Conservation (phyloP, 2,797 vertebrate genomes). For the Ptychobarbus kaznakovi region DNA sequence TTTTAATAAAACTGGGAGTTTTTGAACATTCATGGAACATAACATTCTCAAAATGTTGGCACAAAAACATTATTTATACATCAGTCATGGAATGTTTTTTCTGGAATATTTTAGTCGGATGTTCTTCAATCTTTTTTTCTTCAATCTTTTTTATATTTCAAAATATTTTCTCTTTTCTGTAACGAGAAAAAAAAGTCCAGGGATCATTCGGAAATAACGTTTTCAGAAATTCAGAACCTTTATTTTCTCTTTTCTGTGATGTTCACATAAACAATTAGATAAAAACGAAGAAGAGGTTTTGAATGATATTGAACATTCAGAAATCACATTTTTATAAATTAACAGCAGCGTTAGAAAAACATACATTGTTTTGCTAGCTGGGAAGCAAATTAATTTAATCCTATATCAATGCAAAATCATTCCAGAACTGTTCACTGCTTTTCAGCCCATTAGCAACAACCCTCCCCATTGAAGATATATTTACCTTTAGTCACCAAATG, state of each 20-base stretch:
- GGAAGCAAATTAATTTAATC: neutral
- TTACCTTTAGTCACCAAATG: neutral
- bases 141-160: neutral
- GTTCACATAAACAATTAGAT: too few species aligned
- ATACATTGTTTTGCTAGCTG: neutral
- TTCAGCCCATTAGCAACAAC: too few species aligned
- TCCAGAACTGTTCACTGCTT: neutral
- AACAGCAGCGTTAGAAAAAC: neutral
- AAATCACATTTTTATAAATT: neutral
- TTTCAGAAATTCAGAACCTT: too few species aligned
- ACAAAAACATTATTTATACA: neutral
- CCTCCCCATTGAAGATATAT: too few species aligned
- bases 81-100: neutral
- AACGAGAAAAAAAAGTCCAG: too few species aligned
- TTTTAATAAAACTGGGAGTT: too few species aligned
- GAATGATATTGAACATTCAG: neutral
- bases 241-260: too few species aligned
- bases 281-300: too few species aligned
- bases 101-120: neutral
- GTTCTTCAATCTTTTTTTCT: neutral
- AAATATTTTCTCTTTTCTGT: too few species aligned
- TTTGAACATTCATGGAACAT: neutral
- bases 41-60: neutral
- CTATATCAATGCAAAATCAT: neutral
- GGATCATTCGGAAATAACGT: too few species aligned